Base-by-base conservation (phyloP, 2,113 vertebrate species). In the Rhabdornis inornatus region DNA sequence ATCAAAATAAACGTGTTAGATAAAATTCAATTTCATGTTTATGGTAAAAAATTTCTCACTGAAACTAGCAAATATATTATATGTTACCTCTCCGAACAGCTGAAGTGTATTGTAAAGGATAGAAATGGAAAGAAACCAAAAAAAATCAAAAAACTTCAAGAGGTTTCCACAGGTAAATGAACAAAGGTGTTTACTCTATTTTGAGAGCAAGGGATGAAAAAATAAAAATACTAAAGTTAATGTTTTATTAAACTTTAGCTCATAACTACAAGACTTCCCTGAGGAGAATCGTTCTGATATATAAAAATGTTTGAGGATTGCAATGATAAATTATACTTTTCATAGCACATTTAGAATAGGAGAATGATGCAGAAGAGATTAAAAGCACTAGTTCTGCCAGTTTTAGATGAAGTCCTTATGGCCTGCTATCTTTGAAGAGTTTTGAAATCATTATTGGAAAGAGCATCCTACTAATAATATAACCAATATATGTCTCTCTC, bases 391-490 rank as follows among this genome's bases (percentile, higher is more conserved):
- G 1, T 59, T 49, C 28, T 70, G 8, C 12, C 7, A 33, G 2
- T 44, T 81, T 55, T 64, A 22, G 21, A 42, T 53, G 2, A 74
- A 33, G 4, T 20, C 28, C 5, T 60, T 59, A 15, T 11, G 13
- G 16, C 56, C 5, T 3, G 0, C 2, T 50, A 0, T 63, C 24
- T 81, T 45, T 5, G 1, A 64, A 39, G 19, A 53, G 5, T 63
- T 95, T 89, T 45, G 4, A 15, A 63, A 7, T 55, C 39, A 25
- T 3, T 45, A 2, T 30, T 68, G 20, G 19, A 64, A 91, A 77
- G 10, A 65, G 4, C 11, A 44, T 64, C 68, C 21, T 53, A 24
- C 17, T 47, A 6, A 22, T 45, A 16, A 81, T 59, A 64, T 39
- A 84, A 6, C 15, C 7, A 6, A 33, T 40, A 8, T n/a, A 9